phyloP scores from a whole-genome alignment of 1,140 invertebrate genomes.

The Nasonia longicornis region DNA sequence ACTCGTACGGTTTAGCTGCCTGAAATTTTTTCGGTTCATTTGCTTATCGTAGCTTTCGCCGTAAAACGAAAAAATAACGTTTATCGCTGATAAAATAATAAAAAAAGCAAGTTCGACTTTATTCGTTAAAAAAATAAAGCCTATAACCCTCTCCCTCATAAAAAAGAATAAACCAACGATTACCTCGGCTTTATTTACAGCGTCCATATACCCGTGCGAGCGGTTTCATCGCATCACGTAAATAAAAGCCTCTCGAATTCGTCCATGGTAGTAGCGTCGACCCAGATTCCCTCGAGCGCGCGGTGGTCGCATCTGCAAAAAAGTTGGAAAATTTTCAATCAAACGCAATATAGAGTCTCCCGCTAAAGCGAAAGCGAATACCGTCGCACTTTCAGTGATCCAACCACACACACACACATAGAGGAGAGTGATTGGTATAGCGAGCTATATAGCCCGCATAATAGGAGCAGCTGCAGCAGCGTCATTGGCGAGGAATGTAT shows the following conservation, averaged over 20 bases:
- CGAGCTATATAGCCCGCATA: conserved; percentile 59
- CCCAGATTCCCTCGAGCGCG: not conserved
- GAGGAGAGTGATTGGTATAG: conserved; percentile 41
- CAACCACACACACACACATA: not conserved
- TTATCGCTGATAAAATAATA: too few relatives aligned
- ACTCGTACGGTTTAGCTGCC: too few relatives aligned
- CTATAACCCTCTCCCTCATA: not conserved
- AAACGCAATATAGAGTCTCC: not conserved
- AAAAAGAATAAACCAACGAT: conserved; percentile 45
- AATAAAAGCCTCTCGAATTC: conserved; percentile 24
- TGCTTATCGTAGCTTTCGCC: too few relatives aligned
- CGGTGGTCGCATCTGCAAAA: not conserved
- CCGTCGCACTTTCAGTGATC: not conserved
- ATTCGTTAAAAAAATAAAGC: not conserved
- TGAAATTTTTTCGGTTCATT: too few relatives aligned
- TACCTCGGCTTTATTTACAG: conserved; percentile 51
- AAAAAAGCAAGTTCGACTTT: not conserved
- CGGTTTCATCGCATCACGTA: not conserved
- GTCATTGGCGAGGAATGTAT: conserved; percentile 67
- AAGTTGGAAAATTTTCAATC: conserved; percentile 35
- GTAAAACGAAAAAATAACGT: too few relatives aligned
- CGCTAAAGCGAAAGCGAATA: not conserved
- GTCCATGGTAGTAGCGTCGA: conserved; percentile 51
- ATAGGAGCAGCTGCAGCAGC: conserved; percentile 64
- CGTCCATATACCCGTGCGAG: conserved; percentile 24